Conservation (phyloP, 2,888 invertebrate species). For the Eupithecia dodoneata region DNA sequence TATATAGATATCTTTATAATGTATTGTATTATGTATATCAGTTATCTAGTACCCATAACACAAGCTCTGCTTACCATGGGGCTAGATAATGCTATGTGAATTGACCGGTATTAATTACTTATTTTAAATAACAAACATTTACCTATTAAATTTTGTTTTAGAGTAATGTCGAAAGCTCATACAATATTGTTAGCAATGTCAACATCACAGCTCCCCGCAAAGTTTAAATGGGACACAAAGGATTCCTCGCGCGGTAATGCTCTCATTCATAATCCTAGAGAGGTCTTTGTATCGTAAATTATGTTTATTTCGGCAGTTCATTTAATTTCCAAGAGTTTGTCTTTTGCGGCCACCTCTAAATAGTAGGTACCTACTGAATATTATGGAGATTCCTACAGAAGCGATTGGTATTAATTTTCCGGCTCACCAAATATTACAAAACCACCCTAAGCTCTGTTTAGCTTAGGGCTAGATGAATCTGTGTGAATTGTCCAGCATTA, state of each 20-base stretch:
- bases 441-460: too few relatives aligned
- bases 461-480: too few relatives aligned
- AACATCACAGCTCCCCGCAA: constrained; percentile 20
- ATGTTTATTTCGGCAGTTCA: constrained; percentile 9
- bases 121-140: neutral
- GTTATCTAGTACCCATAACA: too few relatives aligned
- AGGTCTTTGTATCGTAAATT: constrained; percentile 11
- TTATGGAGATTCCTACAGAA: neutral
- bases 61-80: too few relatives aligned
- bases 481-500: too few relatives aligned
- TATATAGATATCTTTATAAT: too few relatives aligned
- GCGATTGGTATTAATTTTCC: neutral
- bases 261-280: constrained; percentile 16
- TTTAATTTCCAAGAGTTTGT: neutral
- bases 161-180: constrained; percentile 18
- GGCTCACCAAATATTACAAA: neutral
- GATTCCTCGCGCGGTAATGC: constrained; percentile 24
- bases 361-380: neutral
- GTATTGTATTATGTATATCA: too few relatives aligned
- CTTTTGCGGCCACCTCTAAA: neutral
- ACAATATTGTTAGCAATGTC: constrained; percentile 26
- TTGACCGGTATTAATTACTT: too few relatives aligned
- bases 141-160: constrained; percentile 10
- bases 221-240: constrained; percentile 37
- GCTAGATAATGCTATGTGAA: too few relatives aligned